Evolutionary conservation across 2,888 invertebrate species (phyloP), one percentile per base, ranked within the genome.

Genomic region (Congeria kusceri): DNA sequence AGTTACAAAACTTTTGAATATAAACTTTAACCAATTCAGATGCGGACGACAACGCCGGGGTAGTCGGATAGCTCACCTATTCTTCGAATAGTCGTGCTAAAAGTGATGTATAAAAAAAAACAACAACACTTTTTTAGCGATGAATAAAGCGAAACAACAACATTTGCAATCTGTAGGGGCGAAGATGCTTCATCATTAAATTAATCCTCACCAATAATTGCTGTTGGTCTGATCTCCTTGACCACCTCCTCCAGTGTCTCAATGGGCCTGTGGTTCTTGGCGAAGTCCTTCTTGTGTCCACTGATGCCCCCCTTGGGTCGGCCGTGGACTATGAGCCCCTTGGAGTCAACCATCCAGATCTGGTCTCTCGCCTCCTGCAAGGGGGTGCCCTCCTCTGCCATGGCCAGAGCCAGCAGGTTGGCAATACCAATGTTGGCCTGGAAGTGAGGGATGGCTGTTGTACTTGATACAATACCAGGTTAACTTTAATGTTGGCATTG

Each of bases 301-400:
- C 88, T 90, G 1, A 94, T 86, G 46, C 93, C 93, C 7, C 97
- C 97, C 85, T 96, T 96, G 5, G 97, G 97, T 68, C 98, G 95
- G 94, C 97, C 94, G 93, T 96, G 97, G 0, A 98, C 98, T 90
- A 99, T 96, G 25, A 99, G 95, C 0, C 99, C 99, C 91, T 96
- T 97, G 28, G 98, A 98, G 94, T 99, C 99, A 62, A 99, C 97
- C 96, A 99, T 95, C 97, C 97, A 99, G 90, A 99, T 97, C 91
- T 96, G 96, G 1, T 93, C 93, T 75, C 95, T 95, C 0, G 99
- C 99, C 7, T 97, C 96, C 32, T 95, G 95, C 27, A 96, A 95
- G 0, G 95, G 91, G 0, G 96, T 94, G 3, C 99, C 98, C 39
- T 94, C 94, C 49, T 77, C 77, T 46, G 95, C 95, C 98, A 99